phyloP scores from a whole-genome alignment of 2,888 invertebrate species.

The Lampropteryx suffumata region DNA sequence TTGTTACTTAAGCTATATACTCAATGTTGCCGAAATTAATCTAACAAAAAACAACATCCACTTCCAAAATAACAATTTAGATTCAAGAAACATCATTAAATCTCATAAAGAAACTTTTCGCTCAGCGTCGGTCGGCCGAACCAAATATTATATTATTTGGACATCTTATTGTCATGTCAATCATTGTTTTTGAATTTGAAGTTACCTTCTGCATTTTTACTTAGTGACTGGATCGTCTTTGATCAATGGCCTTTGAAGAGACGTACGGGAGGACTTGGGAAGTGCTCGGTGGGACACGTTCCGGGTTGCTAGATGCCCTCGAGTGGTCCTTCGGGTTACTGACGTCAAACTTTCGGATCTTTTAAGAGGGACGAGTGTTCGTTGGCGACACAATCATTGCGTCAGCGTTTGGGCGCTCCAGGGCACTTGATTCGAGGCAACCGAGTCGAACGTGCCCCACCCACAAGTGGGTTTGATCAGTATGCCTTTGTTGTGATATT shows the following conservation, averaged over 20 bases:
- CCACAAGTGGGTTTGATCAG: conserved; percentile 38
- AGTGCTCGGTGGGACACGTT: conserved; percentile 61
- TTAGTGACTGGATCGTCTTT: conserved; percentile 48
- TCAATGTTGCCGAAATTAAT: conserved; percentile 37
- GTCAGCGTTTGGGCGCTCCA: conserved; percentile 61
- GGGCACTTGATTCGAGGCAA: conserved; percentile 54
- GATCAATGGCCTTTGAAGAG: conserved; percentile 58
- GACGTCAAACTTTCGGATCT: conserved; percentile 62
- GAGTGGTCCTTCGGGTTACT: conserved; percentile 48
- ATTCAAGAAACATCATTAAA: conserved; percentile 48
- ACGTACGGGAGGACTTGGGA: conserved; percentile 37
- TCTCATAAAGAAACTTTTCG: conserved; percentile 54
- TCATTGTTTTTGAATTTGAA: conserved; percentile 32
- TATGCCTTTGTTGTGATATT: conserved; percentile 43
- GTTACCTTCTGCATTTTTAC: conserved; percentile 18
- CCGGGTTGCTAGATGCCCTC: conserved; percentile 40
- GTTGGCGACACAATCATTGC: conserved; percentile 59
- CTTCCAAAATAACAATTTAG: conserved; percentile 51
- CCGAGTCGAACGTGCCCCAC: conserved; percentile 46
- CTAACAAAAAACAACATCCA: conserved; percentile 46
- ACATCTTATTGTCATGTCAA: conserved; percentile 32
- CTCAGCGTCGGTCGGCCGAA: conserved; percentile 51
- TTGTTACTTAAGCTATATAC: too few relatives aligned
- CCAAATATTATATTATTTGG: conserved; percentile 42
- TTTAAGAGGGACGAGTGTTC: conserved; percentile 47